Percentiles rank a stretch among this genome's conserved stretches.
These are phyloP conservation scores for Allolobophora icterica DNA, from an alignment of 2,888 invertebrate species.

Conservation along the genomic window DNA sequence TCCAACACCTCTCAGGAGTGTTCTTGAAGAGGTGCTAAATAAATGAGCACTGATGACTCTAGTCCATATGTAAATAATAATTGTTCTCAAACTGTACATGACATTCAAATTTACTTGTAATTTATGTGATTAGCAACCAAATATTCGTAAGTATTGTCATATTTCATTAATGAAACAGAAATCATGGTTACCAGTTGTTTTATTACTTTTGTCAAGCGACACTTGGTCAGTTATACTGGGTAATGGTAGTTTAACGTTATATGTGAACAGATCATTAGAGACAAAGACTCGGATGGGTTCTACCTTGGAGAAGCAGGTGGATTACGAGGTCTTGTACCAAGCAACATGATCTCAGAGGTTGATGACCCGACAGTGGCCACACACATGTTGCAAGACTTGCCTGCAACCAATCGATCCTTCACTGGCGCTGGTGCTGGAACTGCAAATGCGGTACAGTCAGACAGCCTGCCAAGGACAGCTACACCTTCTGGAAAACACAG, in stretches of 20 bases:
- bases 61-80: no score
- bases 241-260: background rate
- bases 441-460: background rate
- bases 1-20: no score
- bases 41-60: no score
- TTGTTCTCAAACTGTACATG: background rate
- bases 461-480: background rate
- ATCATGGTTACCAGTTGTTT: background rate
- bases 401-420: background rate
- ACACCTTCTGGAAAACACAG: conserved; percentile 25
- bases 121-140: background rate
- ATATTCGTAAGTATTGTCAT: background rate
- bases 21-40: no score
- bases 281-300: conserved; percentile 96
- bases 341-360: conserved; percentile 83
- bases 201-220: background rate
- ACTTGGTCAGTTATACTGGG: background rate
- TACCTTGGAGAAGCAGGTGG: conserved; percentile 88
- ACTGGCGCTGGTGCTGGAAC: conserved; percentile 10
- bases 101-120: background rate
- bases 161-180: background rate
- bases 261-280: background rate
- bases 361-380: conserved; percentile 58
- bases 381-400: conserved; percentile 54
- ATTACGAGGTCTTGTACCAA: conserved; percentile 90